phyloP scores from a whole-genome alignment of 2,113 vertebrate genomes.

The Columba janthina region DNA sequence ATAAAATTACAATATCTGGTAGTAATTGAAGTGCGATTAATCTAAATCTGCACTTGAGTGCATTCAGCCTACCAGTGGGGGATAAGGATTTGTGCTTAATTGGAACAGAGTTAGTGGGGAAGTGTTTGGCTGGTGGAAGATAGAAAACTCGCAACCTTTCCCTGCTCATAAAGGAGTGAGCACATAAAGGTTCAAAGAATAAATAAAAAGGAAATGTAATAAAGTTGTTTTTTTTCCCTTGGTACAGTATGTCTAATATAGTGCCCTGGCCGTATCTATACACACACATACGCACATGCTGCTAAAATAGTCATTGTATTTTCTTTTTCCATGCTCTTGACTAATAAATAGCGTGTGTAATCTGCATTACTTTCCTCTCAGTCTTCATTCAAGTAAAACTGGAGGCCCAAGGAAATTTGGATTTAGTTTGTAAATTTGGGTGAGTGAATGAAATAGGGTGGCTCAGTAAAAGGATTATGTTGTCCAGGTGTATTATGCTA shows the following conservation, averaged over 20 bases:
- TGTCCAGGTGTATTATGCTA: neutral
- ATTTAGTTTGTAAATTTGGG: neutral
- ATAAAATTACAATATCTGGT: neutral
- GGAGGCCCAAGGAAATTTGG: neutral
- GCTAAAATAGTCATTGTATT: neutral
- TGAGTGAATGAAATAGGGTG: neutral
- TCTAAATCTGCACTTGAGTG: neutral
- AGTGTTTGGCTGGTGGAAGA: neutral
- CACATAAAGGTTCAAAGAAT: neutral
- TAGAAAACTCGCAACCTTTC: neutral
- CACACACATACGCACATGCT: fast-evolving
- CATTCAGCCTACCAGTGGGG: neutral
- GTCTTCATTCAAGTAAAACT: neutral
- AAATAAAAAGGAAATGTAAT: neutral
- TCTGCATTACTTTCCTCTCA: neutral
- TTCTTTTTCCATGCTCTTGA: neutral
- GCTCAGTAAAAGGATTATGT: neutral
- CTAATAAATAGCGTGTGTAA: neutral
- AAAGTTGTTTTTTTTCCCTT: neutral
- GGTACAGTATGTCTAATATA: neutral
- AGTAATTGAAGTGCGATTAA: neutral
- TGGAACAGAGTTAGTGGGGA: neutral
- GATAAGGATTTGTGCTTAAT: neutral
- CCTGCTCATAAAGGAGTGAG: neutral
- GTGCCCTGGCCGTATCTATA: fast-evolving